Percentiles rank a stretch among this genome's conserved stretches.
Evolutionary conservation across 2,113 vertebrate species (phyloP).

Genomic region (rabbit (Oryctolagus cuniculus)): DNA sequence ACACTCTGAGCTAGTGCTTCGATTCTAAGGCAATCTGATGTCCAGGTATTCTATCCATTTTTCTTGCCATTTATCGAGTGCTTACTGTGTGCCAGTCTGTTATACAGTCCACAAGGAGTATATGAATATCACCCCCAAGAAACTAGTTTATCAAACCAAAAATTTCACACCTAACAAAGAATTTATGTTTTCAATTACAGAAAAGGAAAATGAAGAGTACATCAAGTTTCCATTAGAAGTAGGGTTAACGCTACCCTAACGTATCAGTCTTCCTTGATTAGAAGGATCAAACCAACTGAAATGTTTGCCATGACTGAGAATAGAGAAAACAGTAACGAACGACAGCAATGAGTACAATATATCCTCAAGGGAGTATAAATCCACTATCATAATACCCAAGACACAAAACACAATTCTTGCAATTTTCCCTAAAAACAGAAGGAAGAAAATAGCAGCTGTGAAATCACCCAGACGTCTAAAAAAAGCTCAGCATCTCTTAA

Average conservation of each 20-base stretch:
- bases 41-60: neutral
- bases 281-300: conserved; percentile 52
- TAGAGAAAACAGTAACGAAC: conserved; percentile 28
- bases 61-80: conserved; percentile 36
- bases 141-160: conserved; percentile 51
- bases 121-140: neutral
- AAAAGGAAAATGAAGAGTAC: conserved; percentile 58
- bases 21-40: conserved; percentile 60
- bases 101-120: neutral
- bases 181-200: conserved; percentile 31
- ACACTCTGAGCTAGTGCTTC: conserved; percentile 44
- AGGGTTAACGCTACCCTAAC: neutral
- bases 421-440: conserved; percentile 79
- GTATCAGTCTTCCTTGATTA: neutral
- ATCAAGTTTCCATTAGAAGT: conserved; percentile 44
- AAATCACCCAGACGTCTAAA: conserved; percentile 74
- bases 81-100: conserved; percentile 17
- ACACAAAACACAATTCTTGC: conserved; percentile 74
- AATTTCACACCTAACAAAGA: conserved; percentile 3
- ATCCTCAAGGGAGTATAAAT: conserved; percentile 60
- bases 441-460: conserved; percentile 80
- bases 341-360: neutral
- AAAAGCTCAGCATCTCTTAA: conserved; percentile 63
- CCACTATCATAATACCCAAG: conserved; percentile 67
- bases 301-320: conserved; percentile 27